Conservation (phyloP, 2,888 invertebrate species). For the Hydriomena furcata region DNA sequence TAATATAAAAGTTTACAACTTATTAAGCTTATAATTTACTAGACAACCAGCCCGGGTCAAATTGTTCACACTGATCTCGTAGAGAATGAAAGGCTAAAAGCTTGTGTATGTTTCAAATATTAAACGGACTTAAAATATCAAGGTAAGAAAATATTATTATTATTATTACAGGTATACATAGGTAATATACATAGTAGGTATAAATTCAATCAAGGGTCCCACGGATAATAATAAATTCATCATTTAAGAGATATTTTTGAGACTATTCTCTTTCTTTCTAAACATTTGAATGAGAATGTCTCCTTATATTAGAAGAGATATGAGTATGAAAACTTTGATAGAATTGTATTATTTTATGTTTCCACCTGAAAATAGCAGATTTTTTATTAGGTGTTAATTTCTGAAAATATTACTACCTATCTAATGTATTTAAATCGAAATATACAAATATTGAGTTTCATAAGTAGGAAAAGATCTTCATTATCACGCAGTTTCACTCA, state of each 20-base stretch:
- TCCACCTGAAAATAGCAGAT: conserved; percentile 1
- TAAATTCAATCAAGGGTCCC: conserved; percentile 21
- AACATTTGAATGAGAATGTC: conserved; percentile 7
- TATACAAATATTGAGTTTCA: conserved; percentile 13
- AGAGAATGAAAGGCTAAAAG: background rate
- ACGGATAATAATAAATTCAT: conserved; percentile 21
- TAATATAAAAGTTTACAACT: too few relatives aligned
- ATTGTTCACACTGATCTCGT: too few relatives aligned
- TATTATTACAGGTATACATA: conserved; percentile 9
- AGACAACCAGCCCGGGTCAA: too few relatives aligned
- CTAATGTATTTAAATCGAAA: conserved; percentile 8
- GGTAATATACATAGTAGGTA: conserved; percentile 12
- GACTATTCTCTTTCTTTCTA: conserved; percentile 1
- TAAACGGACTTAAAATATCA: background rate
- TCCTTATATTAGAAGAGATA: background rate
- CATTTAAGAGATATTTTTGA: background rate
- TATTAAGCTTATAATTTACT: too few relatives aligned
- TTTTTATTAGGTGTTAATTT: conserved; percentile 1
- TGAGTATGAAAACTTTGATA: background rate
- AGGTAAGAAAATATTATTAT: conserved; percentile 9
- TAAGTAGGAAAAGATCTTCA: conserved; percentile 3
- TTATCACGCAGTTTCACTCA: conserved; percentile 6
- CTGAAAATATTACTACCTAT: conserved; percentile 6
- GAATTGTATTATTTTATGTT: conserved; percentile 1
- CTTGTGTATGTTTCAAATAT: background rate